Evolutionary conservation across 2,797 vertebrate genomes (phyloP), one percentile per base, ranked within the genome.

Genomic region (Macrochelys suwanniensis): DNA sequence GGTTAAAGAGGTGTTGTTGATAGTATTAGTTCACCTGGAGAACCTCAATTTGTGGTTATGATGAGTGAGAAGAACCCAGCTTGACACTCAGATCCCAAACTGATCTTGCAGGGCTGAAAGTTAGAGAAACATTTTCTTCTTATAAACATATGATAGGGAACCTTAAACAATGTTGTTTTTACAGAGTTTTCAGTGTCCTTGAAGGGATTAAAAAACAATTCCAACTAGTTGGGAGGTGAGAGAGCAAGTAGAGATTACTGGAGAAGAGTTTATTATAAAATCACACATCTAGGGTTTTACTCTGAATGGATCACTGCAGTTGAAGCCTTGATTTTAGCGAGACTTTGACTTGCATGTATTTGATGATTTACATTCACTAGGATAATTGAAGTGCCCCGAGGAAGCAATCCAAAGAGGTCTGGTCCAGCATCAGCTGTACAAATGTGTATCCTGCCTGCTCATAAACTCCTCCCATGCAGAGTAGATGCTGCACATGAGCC

Each of bases 341-440:
- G 21, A 19, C 68, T 87, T 85, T 31, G 47, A 16, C 5, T 53
- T 80, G 78, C 42, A 17, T 5, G 81, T 16, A 16, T 45, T 26
- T 80, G 26, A 81, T 31, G 13, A 61, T 61, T 61, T 61, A 33
- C 31, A 61, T 33, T 61, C 28, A 31, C 28, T 15, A 31, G 13
- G 31, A 0, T 23, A 31, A 51, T 6, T 3, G 2, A 71, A 42
- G 68, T 71, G 68, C 37, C 65, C n/a, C 5, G 5, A 42, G 21
- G 45, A 16, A 13, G 51, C 31, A 31, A 19, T 8, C 19, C 3
- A n/a, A n/a, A 74, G 11, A 42, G 15, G 16, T 2, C 26, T 85
- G 13, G 47, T 33, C 25, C 61, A 77, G 28, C 17, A 26, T n/a
- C 10, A 5, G 2, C 7, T 0, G 0, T 17, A 71, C 26, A 3